Evolutionary conservation across 1,140 invertebrate genomes (phyloP).

Genomic region (Drosophila yakuba): DNA sequence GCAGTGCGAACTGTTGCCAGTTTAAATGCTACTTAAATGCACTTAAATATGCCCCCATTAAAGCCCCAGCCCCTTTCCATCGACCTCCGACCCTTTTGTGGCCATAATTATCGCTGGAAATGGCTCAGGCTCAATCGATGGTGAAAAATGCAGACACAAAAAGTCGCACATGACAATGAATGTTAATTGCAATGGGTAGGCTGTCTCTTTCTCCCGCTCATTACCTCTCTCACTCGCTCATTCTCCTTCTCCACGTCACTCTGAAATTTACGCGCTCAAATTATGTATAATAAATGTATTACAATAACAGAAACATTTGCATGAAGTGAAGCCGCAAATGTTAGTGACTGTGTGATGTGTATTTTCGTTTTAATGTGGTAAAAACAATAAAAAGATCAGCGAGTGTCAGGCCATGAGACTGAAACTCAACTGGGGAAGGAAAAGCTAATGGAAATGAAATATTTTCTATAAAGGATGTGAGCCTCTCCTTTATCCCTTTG

Average conservation of each 20-base stretch:
- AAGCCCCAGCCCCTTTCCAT: slow-evolving; percentile 2
- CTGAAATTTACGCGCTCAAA: slow-evolving; percentile 69
- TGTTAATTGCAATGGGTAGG: slow-evolving; percentile 70
- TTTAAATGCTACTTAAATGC: slow-evolving; percentile 74
- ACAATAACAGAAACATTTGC: slow-evolving; percentile 73
- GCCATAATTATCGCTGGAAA: slow-evolving; percentile 76
- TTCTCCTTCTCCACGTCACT: slow-evolving; percentile 14
- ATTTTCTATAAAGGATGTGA: slow-evolving; percentile 35
- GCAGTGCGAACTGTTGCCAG: slow-evolving; percentile 14
- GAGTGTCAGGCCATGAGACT: slow-evolving; percentile 38
- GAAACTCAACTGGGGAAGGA: slow-evolving; percentile 22
- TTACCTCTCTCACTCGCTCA: background rate
- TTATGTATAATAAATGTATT: slow-evolving; percentile 80
- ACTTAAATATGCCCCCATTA: slow-evolving; percentile 75
- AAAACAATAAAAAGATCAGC: slow-evolving; percentile 75
- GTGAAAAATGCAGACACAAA: slow-evolving; percentile 39
- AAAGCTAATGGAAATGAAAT: slow-evolving; percentile 40
- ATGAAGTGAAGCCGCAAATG: slow-evolving; percentile 61
- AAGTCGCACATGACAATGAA: slow-evolving; percentile 78
- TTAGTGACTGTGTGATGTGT: slow-evolving; percentile 23
- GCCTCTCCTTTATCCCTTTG: slow-evolving; percentile 11
- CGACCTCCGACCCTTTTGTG: slow-evolving; percentile 27
- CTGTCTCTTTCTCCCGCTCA: slow-evolving; percentile 14
- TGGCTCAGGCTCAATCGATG: slow-evolving; percentile 50
- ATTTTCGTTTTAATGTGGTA: slow-evolving; percentile 18